Evolutionary conservation across 2,888 invertebrate genomes (phyloP).

Genomic region (Pandemis heparana): DNA sequence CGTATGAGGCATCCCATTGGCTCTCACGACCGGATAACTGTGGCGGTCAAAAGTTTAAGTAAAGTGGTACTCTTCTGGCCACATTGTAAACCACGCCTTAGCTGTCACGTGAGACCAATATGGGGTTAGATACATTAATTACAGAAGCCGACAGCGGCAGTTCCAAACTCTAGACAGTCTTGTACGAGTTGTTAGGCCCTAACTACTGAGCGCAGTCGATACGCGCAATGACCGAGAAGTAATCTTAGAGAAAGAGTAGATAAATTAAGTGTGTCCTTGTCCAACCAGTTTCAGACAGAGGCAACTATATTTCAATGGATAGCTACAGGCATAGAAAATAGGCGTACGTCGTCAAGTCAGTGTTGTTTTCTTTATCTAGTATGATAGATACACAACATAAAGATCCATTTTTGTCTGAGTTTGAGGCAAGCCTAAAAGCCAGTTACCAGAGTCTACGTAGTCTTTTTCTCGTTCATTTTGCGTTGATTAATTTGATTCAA

Average conservation of each 20-base stretch:
- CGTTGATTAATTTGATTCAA: constrained; percentile 5
- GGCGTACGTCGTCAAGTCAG: background rate
- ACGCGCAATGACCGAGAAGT: constrained; percentile 2
- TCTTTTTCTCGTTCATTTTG: constrained; percentile 17
- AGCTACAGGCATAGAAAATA: background rate
- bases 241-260: background rate
- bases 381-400: too few relatives aligned
- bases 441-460: too few relatives aligned
- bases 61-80: too few relatives aligned
- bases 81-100: background rate
- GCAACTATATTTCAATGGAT: background rate
- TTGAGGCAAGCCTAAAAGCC: too few relatives aligned
- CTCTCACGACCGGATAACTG: too few relatives aligned
- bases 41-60: too few relatives aligned
- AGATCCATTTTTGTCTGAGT: too few relatives aligned
- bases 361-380: background rate
- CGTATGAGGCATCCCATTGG: too few relatives aligned
- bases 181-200: constrained; percentile 15
- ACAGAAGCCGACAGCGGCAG: background rate
- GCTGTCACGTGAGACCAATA: background rate
- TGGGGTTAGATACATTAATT: background rate
- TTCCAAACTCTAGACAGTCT: constrained; percentile 21
- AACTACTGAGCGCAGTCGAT: constrained; percentile 3
- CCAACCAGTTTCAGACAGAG: background rate
- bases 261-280: background rate